Evolutionary conservation across 2,888 invertebrate genomes (phyloP).

Genomic region (Trilocha varians): DNA sequence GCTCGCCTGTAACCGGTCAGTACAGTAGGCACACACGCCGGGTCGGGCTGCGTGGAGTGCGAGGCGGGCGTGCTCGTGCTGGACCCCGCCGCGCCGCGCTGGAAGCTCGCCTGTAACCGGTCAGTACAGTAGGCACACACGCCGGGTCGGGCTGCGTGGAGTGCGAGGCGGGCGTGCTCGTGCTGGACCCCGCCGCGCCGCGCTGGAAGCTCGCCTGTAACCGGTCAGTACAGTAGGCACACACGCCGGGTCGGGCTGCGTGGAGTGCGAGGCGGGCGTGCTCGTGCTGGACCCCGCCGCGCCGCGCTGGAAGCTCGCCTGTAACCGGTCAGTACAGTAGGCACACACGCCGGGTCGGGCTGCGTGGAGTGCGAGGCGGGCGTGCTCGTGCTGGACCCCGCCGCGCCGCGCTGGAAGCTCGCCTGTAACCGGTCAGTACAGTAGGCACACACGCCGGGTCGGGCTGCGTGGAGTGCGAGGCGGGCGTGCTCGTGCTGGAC

Average conservation of each 20-base stretch:
- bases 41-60: conserved; percentile 94
- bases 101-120: conserved; percentile 97
- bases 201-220: conserved; percentile 99
- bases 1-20: conserved; percentile 91
- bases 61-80: conserved; percentile 92
- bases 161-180: conserved; percentile 92
- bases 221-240: conserved; percentile 68
- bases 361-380: conserved; percentile 96
- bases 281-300: conserved; percentile 92
- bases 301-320: conserved; percentile 97
- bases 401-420: conserved; percentile 96
- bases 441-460: conserved; percentile 80
- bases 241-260: conserved; percentile 87
- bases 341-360: conserved; percentile 80
- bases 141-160: conserved; percentile 95
- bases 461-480: conserved; percentile 93
- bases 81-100: conserved; percentile 93
- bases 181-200: conserved; percentile 91
- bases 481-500: conserved; percentile 92
- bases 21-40: conserved; percentile 69
- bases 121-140: conserved; percentile 30
- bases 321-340: conserved; percentile 85
- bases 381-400: conserved; percentile 90
- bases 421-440: conserved; percentile 88
- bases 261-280: conserved; percentile 93